phyloP scores from a whole-genome alignment of 2,888 invertebrate genomes.

The Drosophila quinaria region DNA sequence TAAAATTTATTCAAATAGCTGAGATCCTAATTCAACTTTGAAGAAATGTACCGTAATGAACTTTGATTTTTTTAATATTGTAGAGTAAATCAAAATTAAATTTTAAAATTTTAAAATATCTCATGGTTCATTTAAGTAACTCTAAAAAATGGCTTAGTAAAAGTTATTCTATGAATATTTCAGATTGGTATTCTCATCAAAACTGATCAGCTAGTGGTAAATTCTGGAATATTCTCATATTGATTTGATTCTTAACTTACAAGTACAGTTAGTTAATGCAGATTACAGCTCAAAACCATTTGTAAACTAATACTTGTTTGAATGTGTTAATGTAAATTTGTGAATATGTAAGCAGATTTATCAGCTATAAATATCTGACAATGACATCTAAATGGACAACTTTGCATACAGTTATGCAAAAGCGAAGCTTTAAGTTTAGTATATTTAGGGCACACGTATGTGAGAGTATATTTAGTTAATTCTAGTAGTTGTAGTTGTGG shows the following conservation, averaged over 20 bases:
- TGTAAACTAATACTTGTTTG: not conserved
- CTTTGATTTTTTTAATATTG: too few relatives aligned
- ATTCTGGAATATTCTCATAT: not conserved
- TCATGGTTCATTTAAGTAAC: too few relatives aligned
- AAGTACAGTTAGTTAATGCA: constrained; percentile 1
- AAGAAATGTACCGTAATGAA: too few relatives aligned
- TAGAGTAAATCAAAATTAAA: too few relatives aligned
- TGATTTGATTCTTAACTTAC: not conserved
- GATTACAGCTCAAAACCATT: not conserved
- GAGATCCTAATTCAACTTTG: too few relatives aligned
- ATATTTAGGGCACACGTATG: not conserved
- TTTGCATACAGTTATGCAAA: constrained; percentile 29
- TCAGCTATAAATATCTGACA: constrained; percentile 9
- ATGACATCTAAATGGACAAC: constrained; percentile 3
- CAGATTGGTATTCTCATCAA: not conserved
- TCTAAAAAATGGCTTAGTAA: too few relatives aligned
- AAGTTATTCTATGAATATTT: not conserved
- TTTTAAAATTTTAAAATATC: too few relatives aligned
- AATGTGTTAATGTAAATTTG: constrained; percentile 2
- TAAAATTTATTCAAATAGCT: too few relatives aligned
- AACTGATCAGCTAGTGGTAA: not conserved
- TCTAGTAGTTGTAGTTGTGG: constrained; percentile 27
- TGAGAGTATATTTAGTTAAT: not conserved
- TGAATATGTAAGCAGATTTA: constrained; percentile 8
- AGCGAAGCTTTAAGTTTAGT: not conserved